A percentile compares a stretch with the other conserved stretches of the same genome.
phyloP scores from a whole-genome alignment of 2,888 invertebrate genomes.

The Colletes collaris region DNA sequence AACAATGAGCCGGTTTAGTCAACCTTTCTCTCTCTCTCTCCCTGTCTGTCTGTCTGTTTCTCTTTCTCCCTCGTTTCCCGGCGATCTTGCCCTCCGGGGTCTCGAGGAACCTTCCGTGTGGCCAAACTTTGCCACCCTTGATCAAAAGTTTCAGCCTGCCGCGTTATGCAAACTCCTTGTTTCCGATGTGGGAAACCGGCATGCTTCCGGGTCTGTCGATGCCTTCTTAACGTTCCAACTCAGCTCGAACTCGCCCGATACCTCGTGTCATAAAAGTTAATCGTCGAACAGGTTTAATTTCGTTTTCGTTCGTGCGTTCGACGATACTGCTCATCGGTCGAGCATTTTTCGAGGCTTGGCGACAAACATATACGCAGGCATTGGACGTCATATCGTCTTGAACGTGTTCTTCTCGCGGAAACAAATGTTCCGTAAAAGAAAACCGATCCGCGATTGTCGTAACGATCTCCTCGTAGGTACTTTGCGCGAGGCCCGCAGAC shows the following conservation, averaged over 20 bases:
- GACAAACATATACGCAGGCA: no score
- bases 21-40: constrained; percentile 14
- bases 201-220: constrained; percentile 32
- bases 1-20: constrained; percentile 68
- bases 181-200: constrained; percentile 49
- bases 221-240: constrained; percentile 44
- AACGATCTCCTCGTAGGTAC: constrained; percentile 52
- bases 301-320: no score
- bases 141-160: constrained; percentile 52
- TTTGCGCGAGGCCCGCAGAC: constrained; percentile 28
- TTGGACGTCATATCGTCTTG: background rate
- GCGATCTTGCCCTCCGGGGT: constrained; percentile 54
- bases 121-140: constrained; percentile 64
- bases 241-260: background rate
- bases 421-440: constrained; percentile 48
- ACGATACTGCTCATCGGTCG: no score
- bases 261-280: background rate
- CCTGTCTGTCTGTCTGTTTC: no score
- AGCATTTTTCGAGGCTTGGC: background rate
- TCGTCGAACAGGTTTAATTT: no score
- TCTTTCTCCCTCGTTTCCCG: background rate
- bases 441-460: constrained; percentile 58
- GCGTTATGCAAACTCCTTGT: constrained; percentile 63
- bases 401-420: constrained; percentile 33
- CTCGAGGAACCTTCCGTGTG: constrained; percentile 42